phyloP scores from a whole-genome alignment of 2,113 vertebrate species.

The Procavia capensis region DNA sequence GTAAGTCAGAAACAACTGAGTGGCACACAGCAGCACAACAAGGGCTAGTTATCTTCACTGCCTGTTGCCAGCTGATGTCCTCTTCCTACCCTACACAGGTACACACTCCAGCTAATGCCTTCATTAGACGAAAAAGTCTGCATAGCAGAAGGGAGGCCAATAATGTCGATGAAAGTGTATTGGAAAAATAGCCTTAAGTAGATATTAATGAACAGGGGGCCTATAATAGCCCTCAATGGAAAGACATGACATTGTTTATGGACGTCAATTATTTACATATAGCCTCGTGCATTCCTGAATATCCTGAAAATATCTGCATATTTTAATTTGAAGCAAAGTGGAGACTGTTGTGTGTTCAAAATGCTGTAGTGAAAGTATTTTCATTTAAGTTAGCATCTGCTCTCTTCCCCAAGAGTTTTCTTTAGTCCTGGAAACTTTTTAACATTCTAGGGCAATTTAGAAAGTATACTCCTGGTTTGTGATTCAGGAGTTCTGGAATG shows the following conservation, averaged over 20 bases:
- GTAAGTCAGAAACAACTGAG: background rate
- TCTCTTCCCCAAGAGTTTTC: conserved; percentile 57
- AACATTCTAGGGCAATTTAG: conserved; percentile 24
- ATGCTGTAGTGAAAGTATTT: conserved; percentile 47
- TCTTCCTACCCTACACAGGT: background rate
- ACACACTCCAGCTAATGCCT: background rate
- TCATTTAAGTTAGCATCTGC: conserved; percentile 55
- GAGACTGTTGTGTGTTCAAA: conserved; percentile 33
- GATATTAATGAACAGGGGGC: background rate
- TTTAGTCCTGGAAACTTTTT: conserved; percentile 65
- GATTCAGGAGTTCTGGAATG: conserved; percentile 20
- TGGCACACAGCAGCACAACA: background rate
- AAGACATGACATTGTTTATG: conserved; percentile 16
- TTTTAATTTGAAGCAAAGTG: conserved; percentile 65
- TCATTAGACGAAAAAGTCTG: conserved; percentile 29
- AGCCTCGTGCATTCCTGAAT: conserved; percentile 33
- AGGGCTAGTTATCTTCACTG: background rate
- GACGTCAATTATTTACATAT: conserved; percentile 44
- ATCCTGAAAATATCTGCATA: conserved; percentile 19
- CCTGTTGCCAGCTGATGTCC: background rate
- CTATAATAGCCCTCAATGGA: conserved; percentile 19
- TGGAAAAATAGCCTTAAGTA: conserved; percentile 46
- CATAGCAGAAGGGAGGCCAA: background rate
- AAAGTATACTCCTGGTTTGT: background rate
- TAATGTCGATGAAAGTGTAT: conserved; percentile 19